Conservation (phyloP, 2,113 vertebrate genomes). For the Tetrax tetrax region DNA sequence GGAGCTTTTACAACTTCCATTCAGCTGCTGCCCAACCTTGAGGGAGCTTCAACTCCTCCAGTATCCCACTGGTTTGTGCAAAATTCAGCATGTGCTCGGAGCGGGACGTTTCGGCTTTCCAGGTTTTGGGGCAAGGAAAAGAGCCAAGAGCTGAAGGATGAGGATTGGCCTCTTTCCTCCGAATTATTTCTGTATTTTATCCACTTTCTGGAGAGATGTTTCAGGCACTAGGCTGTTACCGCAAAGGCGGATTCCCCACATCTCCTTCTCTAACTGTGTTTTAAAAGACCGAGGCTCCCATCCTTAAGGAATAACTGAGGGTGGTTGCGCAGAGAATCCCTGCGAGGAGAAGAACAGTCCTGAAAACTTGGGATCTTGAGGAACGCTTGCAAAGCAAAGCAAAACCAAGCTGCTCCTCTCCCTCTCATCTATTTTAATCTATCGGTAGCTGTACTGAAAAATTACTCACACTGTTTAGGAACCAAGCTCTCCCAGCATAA, state of each 20-base stretch:
- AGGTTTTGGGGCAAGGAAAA: background rate
- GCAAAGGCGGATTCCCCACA: background rate
- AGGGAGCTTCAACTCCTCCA: background rate
- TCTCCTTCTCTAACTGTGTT: background rate
- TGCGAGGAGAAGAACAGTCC: background rate
- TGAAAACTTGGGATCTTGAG: background rate
- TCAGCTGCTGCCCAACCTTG: background rate
- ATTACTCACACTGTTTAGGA: background rate
- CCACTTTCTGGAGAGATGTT: background rate
- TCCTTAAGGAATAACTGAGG: background rate
- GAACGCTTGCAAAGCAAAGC: background rate
- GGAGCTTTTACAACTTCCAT: background rate
- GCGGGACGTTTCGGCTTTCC: fast-evolving
- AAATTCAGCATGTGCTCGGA: background rate
- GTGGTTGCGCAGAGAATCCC: background rate
- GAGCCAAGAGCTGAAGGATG: background rate
- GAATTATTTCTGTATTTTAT: background rate
- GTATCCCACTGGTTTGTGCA: background rate
- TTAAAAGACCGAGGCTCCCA: background rate
- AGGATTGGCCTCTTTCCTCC: background rate
- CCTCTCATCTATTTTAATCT: background rate
- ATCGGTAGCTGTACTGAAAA: background rate
- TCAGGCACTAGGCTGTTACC: background rate
- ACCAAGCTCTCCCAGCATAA: background rate
- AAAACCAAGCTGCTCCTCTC: background rate